Evolutionary conservation across 1,140 invertebrate genomes (phyloP), one percentile per base, ranked within the genome.

Genomic region (Oscheius sp.): DNA sequence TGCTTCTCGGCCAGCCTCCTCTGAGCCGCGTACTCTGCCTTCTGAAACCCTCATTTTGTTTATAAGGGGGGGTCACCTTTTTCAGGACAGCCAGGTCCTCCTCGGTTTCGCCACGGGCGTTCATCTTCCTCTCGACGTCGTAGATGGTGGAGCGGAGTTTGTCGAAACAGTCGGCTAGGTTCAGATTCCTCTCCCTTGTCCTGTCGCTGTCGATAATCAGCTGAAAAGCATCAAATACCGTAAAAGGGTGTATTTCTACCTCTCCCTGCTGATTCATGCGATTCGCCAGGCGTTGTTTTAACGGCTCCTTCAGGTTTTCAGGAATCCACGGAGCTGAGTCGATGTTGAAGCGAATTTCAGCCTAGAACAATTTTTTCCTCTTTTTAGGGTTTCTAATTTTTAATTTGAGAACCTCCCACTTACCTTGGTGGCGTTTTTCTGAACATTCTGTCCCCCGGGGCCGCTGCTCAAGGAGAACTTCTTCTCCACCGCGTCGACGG

Each of bases 371-470:
- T 45, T 45, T 45, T 45, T 45, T 45, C 23, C 23, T 45, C 15
- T 45, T 45, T 45, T 18, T 45, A 45, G 23, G 23, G 42, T 45
- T 18, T 45, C 23, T 45, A 59, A 66, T 15, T 55, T 23, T 15
- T 0, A 66, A 15, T 31, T 66, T 20, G 7, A 59, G 34, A 59
- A 66, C 1, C 18, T 15, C 7, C 7, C 58, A 29, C 64, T 18
- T 10, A 66, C 62, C 34, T 73, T 73, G 3, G 71, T 73, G 2
- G 71, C 46, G 59, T 73, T 73, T 31, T 73, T 73, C n/a, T 73
- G 62, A 3, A 73, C 63, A 38, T 73, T 73, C 46, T 73, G 71
- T 23, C 71, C 71, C 0, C 71, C 71, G 10, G 71, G 71, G 26
- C 71, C 71, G 26, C 32, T 42, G 32, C 62, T 66, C 20, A 73